Evolutionary conservation across 2,888 invertebrate genomes (phyloP).

Genomic region (Sphaeridia pumilis): DNA sequence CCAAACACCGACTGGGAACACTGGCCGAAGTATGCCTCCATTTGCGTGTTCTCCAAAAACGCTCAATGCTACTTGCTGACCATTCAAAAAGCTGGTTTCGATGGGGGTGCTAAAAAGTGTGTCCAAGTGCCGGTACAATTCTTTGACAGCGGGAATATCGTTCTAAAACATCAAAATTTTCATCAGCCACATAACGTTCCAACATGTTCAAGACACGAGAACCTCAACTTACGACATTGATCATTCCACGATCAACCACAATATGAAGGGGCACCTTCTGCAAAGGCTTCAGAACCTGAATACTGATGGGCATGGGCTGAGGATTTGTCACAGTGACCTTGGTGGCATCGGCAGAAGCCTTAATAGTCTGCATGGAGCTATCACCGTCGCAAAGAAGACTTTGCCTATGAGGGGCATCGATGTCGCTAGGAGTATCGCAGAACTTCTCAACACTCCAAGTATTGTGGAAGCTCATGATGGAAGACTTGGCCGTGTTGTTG

Average conservation of each 20-base stretch:
- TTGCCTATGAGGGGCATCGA: constrained; percentile 8
- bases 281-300: background rate
- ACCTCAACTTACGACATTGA: background rate
- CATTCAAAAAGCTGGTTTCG: background rate
- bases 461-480: constrained; percentile 12
- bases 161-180: no score
- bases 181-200: no score
- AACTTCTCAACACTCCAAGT: constrained; percentile 5
- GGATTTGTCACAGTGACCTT: background rate
- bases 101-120: no score
- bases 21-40: background rate
- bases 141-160: no score
- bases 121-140: no score
- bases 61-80: no score
- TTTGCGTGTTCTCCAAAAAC: no score
- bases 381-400: constrained; percentile 11
- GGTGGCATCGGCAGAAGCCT: background rate
- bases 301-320: no score
- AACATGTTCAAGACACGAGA: background rate
- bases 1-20: background rate
- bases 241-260: constrained; percentile 2
- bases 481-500: constrained; percentile 1
- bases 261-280: background rate
- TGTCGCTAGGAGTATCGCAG: constrained; percentile 10
- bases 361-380: constrained; percentile 9